phyloP scores from a whole-genome alignment of 2,888 invertebrate genomes.

The Atethmia centrago region DNA sequence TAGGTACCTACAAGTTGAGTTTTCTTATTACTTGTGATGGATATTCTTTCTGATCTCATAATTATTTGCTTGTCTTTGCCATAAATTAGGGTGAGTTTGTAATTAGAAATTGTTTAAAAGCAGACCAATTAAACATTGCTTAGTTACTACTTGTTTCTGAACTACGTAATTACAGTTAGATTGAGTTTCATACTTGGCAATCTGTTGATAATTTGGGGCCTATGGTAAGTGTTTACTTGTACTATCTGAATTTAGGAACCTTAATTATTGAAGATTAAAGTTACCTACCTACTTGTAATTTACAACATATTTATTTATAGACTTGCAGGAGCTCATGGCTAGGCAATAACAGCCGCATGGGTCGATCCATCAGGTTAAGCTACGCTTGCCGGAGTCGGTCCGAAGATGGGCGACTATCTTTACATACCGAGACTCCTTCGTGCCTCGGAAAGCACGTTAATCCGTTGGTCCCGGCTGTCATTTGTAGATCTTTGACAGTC shows the following conservation, averaged over 20 bases:
- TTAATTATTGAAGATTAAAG: slow-evolving; percentile 8
- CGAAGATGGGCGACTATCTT: no score
- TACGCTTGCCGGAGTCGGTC: no score
- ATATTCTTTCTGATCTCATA: slow-evolving; percentile 19
- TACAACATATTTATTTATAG: neutral
- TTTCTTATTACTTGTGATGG: slow-evolving; percentile 4
- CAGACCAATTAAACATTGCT: slow-evolving; percentile 46
- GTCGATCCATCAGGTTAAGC: no score
- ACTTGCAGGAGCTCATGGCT: no score
- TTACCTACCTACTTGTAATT: neutral
- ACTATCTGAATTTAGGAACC: slow-evolving; percentile 2
- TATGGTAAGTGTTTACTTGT: slow-evolving; percentile 27
- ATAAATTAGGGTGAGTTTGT: slow-evolving; percentile 35
- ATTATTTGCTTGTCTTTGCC: slow-evolving; percentile 17
- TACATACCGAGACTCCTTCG: no score
- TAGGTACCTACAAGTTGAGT: neutral
- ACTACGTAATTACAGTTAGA: slow-evolving; percentile 50
- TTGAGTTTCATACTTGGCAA: slow-evolving; percentile 20
- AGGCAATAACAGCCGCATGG: no score
- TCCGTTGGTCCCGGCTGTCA: no score
- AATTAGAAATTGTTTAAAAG: slow-evolving; percentile 50
- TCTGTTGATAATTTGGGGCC: slow-evolving; percentile 30
- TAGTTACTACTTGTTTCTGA: slow-evolving; percentile 47
- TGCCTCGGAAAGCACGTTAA: no score
- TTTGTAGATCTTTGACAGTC: no score